Conservation (phyloP, 2,797 vertebrate genomes). For the Sebastes baramenuke region DNA sequence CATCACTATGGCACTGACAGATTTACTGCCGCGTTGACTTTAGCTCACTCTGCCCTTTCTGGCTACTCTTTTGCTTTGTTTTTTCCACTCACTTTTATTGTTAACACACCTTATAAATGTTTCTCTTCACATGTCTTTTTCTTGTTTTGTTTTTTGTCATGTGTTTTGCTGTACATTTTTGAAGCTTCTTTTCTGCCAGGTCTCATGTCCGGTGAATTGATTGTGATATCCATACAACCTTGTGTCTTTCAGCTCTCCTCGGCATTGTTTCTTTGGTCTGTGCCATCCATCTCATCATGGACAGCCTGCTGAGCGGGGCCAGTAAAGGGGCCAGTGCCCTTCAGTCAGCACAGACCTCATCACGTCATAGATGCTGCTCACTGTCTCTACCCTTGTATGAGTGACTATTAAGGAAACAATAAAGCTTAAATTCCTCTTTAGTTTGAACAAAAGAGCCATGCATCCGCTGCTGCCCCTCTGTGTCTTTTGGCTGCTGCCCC, state of each 20-base stretch:
- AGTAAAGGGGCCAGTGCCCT: conserved; percentile 67
- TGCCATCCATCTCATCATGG: conserved; percentile 78
- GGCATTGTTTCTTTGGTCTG: conserved; percentile 62
- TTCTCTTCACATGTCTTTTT: background rate
- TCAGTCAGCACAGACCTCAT: conserved; percentile 56
- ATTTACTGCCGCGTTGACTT: conserved; percentile 80
- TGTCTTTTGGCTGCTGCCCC: conserved; percentile 68
- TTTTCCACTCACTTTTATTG: background rate
- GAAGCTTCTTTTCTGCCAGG: background rate
- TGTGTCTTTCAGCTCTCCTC: conserved; percentile 69
- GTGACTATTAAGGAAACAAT: conserved; percentile 57
- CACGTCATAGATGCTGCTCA: conserved; percentile 63
- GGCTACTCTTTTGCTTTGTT: conserved; percentile 3
- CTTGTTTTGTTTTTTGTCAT: background rate
- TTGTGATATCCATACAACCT: conserved; percentile 40
- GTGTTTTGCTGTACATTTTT: conserved; percentile 3
- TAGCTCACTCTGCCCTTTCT: conserved; percentile 58
- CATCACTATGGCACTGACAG: conserved; percentile 85
- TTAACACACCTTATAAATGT: background rate
- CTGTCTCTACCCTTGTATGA: conserved; percentile 56
- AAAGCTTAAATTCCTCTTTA: conserved; percentile 46
- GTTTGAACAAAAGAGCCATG: conserved; percentile 68
- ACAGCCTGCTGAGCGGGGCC: conserved; percentile 70
- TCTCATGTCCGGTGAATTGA: conserved; percentile 16
- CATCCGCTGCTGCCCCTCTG: conserved; percentile 57